Evolutionary conservation across 2,113 vertebrate species (phyloP).

Genomic region (Egretta garzetta): DNA sequence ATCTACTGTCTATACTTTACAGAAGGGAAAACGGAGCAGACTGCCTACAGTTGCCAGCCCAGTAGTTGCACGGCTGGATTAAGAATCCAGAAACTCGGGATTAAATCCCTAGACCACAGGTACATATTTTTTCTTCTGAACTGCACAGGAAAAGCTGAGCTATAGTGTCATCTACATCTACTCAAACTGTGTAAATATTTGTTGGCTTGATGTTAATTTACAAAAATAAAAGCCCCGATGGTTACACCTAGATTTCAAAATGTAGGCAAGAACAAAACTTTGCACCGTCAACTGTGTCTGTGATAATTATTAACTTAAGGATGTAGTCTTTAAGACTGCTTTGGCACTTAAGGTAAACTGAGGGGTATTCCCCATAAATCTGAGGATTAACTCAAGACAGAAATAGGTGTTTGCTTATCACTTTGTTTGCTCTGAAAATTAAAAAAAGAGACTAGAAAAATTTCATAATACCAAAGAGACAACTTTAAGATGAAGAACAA

Average conservation of each 20-base stretch:
- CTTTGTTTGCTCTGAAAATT: background rate
- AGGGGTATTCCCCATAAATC: background rate
- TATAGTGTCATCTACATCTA: background rate
- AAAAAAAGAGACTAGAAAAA: background rate
- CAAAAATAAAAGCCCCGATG: background rate
- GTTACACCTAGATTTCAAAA: background rate
- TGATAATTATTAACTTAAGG: background rate
- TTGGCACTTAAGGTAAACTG: background rate
- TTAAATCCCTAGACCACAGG: background rate
- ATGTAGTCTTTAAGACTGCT: background rate
- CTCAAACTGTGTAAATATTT: background rate
- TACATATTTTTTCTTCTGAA: background rate
- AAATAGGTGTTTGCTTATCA: background rate
- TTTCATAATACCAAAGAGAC: background rate
- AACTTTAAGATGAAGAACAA: background rate
- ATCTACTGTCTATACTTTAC: background rate
- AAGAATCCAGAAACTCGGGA: background rate
- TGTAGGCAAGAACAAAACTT: background rate
- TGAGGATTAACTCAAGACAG: background rate
- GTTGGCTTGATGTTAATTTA: background rate
- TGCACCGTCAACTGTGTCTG: background rate
- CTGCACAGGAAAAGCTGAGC: background rate
- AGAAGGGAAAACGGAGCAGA: background rate
- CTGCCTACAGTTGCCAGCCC: background rate
- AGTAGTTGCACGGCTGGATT: background rate